These are phyloP conservation scores for Plebejus anna DNA, from an alignment of 2,888 invertebrate genomes.

Conservation along the genomic window DNA sequence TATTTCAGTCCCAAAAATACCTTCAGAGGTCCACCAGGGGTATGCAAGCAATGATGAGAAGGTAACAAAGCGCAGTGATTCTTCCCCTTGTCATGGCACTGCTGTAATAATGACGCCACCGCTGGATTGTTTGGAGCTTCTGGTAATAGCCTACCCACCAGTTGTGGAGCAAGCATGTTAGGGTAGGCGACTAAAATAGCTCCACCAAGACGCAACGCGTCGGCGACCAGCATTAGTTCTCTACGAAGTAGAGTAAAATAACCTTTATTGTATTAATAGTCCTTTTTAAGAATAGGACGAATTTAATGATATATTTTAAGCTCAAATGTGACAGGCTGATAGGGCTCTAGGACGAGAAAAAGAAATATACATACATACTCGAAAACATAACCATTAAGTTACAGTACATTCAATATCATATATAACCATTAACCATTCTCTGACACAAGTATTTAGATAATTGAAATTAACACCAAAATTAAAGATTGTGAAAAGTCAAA, in stretches of 20 bases:
- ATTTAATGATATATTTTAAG: too few relatives aligned
- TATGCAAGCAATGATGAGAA: slow-evolving; percentile 96
- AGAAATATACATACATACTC: too few relatives aligned
- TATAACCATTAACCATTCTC: too few relatives aligned
- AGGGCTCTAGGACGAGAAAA: too few relatives aligned
- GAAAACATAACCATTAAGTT: too few relatives aligned
- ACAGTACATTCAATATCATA: too few relatives aligned
- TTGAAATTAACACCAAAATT: too few relatives aligned
- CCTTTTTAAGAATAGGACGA: too few relatives aligned
- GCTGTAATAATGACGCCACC: slow-evolving; percentile 91
- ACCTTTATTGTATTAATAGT: too few relatives aligned
- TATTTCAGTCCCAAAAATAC: slow-evolving; percentile 57
- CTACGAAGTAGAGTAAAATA: slow-evolving; percentile 59
- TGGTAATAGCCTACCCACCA: slow-evolving; percentile 94
- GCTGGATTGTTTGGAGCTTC: slow-evolving; percentile 85
- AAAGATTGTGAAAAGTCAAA: too few relatives aligned
- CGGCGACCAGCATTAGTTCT: slow-evolving; percentile 95
- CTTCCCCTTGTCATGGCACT: slow-evolving; percentile 94
- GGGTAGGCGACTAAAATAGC: slow-evolving; percentile 95
- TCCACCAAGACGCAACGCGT: slow-evolving; percentile 95
- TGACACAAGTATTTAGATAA: too few relatives aligned
- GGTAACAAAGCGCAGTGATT: slow-evolving; percentile 94
- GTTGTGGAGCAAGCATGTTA: slow-evolving; percentile 96
- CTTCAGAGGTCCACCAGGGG: slow-evolving; percentile 99
- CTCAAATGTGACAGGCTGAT: too few relatives aligned